A percentile compares a stretch with the other conserved stretches of the same genome.
phyloP scores from a whole-genome alignment of 2,113 vertebrate species.

The Erythrolamprus reginae region DNA sequence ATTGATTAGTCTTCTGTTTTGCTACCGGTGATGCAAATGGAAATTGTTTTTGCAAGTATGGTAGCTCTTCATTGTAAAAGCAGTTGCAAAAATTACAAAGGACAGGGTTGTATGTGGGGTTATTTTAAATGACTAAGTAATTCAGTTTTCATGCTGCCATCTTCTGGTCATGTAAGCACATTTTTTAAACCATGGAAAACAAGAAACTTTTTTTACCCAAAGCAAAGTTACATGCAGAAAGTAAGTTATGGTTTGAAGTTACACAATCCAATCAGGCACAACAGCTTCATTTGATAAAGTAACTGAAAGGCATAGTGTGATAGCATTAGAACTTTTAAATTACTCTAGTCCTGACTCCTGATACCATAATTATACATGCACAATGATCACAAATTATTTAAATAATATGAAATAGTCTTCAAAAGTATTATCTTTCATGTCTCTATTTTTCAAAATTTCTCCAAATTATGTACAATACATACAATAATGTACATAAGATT shows the following conservation, averaged over 20 bases:
- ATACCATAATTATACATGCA: neutral
- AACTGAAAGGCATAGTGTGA: neutral
- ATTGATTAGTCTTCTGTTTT: slow-evolving; percentile 44
- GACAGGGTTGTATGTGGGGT: neutral
- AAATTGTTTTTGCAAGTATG: slow-evolving; percentile 36
- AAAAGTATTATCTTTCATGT: neutral
- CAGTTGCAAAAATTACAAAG: slow-evolving; percentile 49
- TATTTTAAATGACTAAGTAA: slow-evolving; percentile 35
- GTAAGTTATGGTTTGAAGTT: neutral
- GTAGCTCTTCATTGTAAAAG: slow-evolving; percentile 41
- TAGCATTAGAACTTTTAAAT: neutral
- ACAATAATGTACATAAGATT: neutral
- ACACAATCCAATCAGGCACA: neutral
- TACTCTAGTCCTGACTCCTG: neutral
- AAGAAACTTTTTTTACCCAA: neutral
- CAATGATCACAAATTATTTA: neutral
- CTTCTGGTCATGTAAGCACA: slow-evolving; percentile 58
- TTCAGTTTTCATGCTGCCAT: slow-evolving; percentile 63
- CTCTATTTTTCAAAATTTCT: neutral
- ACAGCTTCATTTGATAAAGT: neutral
- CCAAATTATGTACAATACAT: neutral
- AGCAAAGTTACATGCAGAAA: neutral
- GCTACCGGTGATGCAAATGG: slow-evolving; percentile 33
- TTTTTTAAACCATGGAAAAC: neutral
- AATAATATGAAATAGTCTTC: neutral